Base-by-base conservation (phyloP, 2,113 vertebrate genomes). In the Pterocles orientalis region DNA sequence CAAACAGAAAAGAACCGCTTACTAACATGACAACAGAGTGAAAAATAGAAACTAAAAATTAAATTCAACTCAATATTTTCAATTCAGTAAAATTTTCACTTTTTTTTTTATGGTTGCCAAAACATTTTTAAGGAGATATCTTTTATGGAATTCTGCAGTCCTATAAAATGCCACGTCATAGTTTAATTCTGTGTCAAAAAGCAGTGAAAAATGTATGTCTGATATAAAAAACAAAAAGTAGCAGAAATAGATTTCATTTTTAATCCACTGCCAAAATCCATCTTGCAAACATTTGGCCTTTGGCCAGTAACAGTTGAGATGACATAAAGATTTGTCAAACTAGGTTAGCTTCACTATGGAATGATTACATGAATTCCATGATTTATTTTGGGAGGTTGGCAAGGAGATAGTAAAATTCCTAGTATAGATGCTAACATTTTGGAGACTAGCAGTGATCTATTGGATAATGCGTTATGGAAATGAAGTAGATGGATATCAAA, bases 241-340 rank as follows among this genome's bases (percentile, higher is more conserved):
- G 83, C 60, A 96, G 53, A 78, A 93, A 97, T 79, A 95, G 48
- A 91, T 95, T 96, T 91, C 20, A 66, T 61, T 95, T 97, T 95
- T 86, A 86, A 93, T 91, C 43, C 65, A 29, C 23, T 97, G 80
- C 65, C 92, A 97, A 97, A 94, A 94, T 54, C 50, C 56, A 86
- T 93, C 95, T 94, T 86, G 95, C 62, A 96, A 96, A 71, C 51
- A 41, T 8, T 82, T 96, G 88, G 71, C 33, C 45, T 96, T 96
- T 94, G 65, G 65, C 62, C 77, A 95, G 16, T 94, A 34, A 92
- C 26, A 93, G 60, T 68, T 34, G 65, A 96, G 94, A 36, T 69
- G 51, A 71, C 54, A 93, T 93, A 76, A 93, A 95, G 60, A 78
- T 60, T 50, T 94, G 61, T 94, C 61, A 93, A 94, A 94, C 5